Base-by-base conservation (phyloP, 2,888 invertebrate genomes). In the Pelosia muscerda region DNA sequence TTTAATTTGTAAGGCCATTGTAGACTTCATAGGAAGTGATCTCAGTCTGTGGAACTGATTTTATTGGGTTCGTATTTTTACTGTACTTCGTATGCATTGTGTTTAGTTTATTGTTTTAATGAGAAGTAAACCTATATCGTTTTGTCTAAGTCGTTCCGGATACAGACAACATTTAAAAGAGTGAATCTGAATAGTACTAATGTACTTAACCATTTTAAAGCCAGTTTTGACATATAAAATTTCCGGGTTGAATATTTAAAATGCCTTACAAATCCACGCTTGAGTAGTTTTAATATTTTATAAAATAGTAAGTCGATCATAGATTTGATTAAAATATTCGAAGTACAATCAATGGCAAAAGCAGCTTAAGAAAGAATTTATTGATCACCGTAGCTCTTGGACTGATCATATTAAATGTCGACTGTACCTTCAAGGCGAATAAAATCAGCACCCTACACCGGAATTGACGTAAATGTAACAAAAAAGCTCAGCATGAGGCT, bases 21-120 rank as follows among this genome's bases (percentile, higher is more conserved):
- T 77, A 79, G 63, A 76, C 76, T 77, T 78, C 76, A 72, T 71
- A 71, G 49, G 79, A 84, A 84, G 83, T 87, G 88, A 88, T 88
- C 88, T 88, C 88, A 85, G 84, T 86, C 81, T 81, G 83, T 83
- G 84, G 77, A 83, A 84, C 83, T 84, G 83, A 82, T 78, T 71
- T 75, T 75, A 63, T 72, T 71, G 71, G 71, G 64, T 72, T 80
- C 75, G 73, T 74, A 75, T 81, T 81, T 81, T 81, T 68, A 71
- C 68, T 81, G 76, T 71, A 53, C 67, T 55, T 38, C 25, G 23
- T 55, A 58, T 26, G n/a, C 13, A 5, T 38, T 11, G 13, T 34
- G 22, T 15, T n/a, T 26, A 10, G 34, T 6, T 53, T 53, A 23
- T 55, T 55, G 26, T 55, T n/a, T 55, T 55, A 55, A 26, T 56